These are phyloP conservation scores for Drosophila rufa DNA, from an alignment of 1,140 invertebrate genomes.

Conservation along the genomic window DNA sequence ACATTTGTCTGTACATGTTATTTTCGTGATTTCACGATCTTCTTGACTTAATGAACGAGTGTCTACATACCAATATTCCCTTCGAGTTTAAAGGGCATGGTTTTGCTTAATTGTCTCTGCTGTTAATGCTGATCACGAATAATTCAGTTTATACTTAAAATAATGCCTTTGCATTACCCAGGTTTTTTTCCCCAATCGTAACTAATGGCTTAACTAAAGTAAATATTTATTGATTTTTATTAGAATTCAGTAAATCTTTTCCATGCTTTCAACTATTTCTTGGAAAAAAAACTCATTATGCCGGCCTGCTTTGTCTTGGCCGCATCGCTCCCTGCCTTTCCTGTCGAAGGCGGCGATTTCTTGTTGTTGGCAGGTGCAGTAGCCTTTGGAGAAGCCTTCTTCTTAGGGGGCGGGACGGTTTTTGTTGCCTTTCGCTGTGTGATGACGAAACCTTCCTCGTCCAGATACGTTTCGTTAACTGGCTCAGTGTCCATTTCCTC, in stretches of 20 bases:
- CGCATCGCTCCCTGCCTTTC: conserved; percentile 43
- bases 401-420: conserved; percentile 34
- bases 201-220: no score
- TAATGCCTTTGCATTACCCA: no score
- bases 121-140: no score
- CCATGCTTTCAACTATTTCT: conserved; percentile 52
- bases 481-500: conserved; percentile 49
- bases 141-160: no score
- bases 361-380: conserved; percentile 26
- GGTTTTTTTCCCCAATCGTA: no score
- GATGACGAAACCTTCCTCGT: conserved; percentile 81
- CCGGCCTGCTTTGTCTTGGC: conserved; percentile 74
- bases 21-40: no score
- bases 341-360: conserved; percentile 58
- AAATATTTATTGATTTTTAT: no score
- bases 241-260: not conserved
- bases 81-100: no score
- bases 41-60: no score
- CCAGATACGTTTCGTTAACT: conserved; percentile 75
- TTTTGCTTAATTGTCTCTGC: no score
- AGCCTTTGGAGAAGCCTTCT: conserved; percentile 43
- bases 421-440: conserved; percentile 67
- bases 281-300: conserved; percentile 78
- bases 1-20: no score
- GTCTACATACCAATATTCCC: no score